Evolutionary conservation across 1,140 invertebrate species (phyloP).

Genomic region (Heliothis subflexa): DNA sequence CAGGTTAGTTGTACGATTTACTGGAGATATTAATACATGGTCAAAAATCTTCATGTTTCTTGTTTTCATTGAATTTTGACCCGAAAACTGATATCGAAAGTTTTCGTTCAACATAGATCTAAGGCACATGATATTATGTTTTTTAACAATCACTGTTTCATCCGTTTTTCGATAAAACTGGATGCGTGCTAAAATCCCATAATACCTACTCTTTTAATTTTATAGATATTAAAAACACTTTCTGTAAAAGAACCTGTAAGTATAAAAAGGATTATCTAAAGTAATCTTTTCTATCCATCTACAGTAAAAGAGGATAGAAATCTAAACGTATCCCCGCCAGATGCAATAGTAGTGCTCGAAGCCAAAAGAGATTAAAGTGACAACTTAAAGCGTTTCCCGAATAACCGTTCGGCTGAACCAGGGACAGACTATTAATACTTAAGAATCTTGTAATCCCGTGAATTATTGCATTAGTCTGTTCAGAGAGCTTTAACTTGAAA

Average conservation of each 20-base stretch:
- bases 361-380: constrained; percentile 42
- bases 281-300: constrained; percentile 1
- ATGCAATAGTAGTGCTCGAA: constrained; percentile 13
- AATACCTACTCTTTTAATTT: neutral
- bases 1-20: too few species aligned
- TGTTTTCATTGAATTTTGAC: too few species aligned
- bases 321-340: constrained; percentile 1
- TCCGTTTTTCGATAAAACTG: too few species aligned
- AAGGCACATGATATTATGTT: too few species aligned
- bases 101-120: too few species aligned
- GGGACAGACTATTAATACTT: constrained; percentile 32
- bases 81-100: too few species aligned
- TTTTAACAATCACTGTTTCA: too few species aligned
- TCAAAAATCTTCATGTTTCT: too few species aligned
- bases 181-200: neutral
- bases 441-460: constrained; percentile 31
- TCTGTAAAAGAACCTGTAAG: too few species aligned
- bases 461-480: constrained; percentile 16
- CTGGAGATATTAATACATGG: too few species aligned
- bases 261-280: too few species aligned
- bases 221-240: neutral
- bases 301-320: constrained; percentile 16
- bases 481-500: neutral
- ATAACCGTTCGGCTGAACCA: constrained; percentile 21
- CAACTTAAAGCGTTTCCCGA: constrained; percentile 32